Evolutionary conservation across 2,888 invertebrate genomes (phyloP), one percentile per base, ranked within the genome.

Genomic region (Drosophila borborema): DNA sequence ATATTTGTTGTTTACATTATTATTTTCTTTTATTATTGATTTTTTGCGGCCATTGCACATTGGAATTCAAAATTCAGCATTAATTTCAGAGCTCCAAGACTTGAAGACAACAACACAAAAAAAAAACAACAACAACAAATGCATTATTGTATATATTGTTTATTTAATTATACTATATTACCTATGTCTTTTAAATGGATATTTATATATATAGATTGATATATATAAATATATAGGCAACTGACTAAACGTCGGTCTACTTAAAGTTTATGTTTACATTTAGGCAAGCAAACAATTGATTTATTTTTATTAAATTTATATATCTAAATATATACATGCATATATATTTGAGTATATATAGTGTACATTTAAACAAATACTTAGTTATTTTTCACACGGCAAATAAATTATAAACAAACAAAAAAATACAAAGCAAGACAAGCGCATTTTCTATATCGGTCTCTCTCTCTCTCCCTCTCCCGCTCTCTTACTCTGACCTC

Each of bases 81-180:
- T 85, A 80, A 51, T 86, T 77, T 85, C 89, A 88, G 85, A 89
- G 81, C 85, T 88, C 90, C 86, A 85, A 85, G 85, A 85, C 85
- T 85, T 85, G 88, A 88, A 81, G 80, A 84, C 68, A 87, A 75
- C 64, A 72, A 80, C 53, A 82, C 53, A 56, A 53, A 56, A 49
- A 60, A 2, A 46, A 45, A 67, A 46, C 53, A 67, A 46, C 53
- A 63, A 67, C 48, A 67, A 53, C 60, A 68, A 78, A 72, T 85
- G 66, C 86, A 75, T 74, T 85, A 75, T 74, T 85, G 85, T 85
- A 85, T 38, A 85, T 85, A 85, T 82, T 85, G 85, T 89, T 90
- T 89, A 85, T 88, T 85, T 85, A 90, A 88, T 88, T 89, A 89
- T 78, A 71, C 63, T 54, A 34, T 12, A 31, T n/a, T 71, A 71